Conservation (phyloP, 2,888 invertebrate species). For the Napeogenes sylphis region DNA sequence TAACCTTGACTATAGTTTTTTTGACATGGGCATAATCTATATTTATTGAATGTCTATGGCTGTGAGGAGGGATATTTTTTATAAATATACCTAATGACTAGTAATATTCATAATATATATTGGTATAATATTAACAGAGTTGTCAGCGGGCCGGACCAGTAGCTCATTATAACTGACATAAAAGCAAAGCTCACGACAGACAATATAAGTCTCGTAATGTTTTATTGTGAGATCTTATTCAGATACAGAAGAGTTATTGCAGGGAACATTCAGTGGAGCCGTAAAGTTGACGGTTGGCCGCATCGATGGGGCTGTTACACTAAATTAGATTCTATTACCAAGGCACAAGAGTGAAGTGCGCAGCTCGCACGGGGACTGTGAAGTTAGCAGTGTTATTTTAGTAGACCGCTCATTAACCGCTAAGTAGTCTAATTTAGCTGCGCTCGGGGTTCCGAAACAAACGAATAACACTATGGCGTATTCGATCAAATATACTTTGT, state of each 20-base stretch:
- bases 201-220: constrained; percentile 21
- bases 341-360: background rate
- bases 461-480: too few species aligned
- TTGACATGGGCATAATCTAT: too few species aligned
- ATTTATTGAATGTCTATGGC: too few species aligned
- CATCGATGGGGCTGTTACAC: constrained; percentile 7
- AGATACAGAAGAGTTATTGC: constrained; percentile 23
- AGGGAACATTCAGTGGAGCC: constrained; percentile 20
- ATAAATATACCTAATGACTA: too few species aligned
- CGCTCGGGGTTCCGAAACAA: constrained; percentile 21
- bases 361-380: background rate
- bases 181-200: constrained; percentile 7
- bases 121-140: too few species aligned
- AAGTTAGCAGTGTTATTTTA: constrained; percentile 15
- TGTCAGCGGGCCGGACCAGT: background rate
- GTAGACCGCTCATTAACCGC: constrained; percentile 27
- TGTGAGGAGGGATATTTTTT: too few species aligned
- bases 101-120: too few species aligned
- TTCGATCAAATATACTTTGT: too few species aligned
- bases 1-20: too few species aligned
- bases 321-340: constrained; percentile 8
- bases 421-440: constrained; percentile 27
- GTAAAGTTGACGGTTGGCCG: constrained; percentile 15
- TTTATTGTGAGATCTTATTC: constrained; percentile 22
- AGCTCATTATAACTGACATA: constrained; percentile 4